Conservation (phyloP, 1,140 invertebrate genomes). For the Tetragonula clypearis region DNA sequence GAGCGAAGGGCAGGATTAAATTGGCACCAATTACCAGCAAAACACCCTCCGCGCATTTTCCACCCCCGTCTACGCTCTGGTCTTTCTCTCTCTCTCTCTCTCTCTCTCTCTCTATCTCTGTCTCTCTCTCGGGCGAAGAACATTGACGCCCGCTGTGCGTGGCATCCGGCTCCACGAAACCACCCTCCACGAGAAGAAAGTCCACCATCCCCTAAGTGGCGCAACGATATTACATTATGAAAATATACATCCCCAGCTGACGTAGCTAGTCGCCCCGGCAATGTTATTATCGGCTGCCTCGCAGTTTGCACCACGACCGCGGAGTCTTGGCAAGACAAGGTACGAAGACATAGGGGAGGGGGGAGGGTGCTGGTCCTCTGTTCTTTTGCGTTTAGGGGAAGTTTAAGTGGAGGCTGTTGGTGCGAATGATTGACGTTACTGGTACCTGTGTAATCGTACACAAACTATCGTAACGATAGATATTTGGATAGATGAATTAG, state of each 20-base stretch:
- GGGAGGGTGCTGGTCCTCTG: not conserved
- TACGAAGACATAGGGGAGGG: not conserved
- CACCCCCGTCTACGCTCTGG: slow-evolving; percentile 59
- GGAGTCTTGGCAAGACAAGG: not conserved
- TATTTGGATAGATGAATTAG: not conserved
- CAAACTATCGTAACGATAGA: not conserved
- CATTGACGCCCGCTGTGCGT: slow-evolving; percentile 53
- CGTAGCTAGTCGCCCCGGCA: slow-evolving; percentile 63
- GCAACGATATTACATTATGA: slow-evolving; percentile 78
- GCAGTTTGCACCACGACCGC: not conserved
- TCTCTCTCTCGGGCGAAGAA: not conserved
- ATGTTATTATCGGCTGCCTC: slow-evolving; percentile 64
- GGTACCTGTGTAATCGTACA: not conserved
- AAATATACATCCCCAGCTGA: slow-evolving; percentile 71
- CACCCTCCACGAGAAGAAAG: slow-evolving; percentile 63
- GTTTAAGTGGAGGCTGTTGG: not conserved
- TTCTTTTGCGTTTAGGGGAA: not conserved
- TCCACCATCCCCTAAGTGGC: slow-evolving; percentile 55
- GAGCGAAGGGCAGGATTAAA: slow-evolving; percentile 83
- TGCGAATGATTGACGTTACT: not conserved
- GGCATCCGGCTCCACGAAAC: slow-evolving; percentile 50
- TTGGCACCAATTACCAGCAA: slow-evolving; percentile 88
- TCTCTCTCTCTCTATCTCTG: too few species aligned
- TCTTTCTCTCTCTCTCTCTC: not conserved
- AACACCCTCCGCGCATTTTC: slow-evolving; percentile 83